A percentile compares a stretch with the other conserved stretches of the same genome.
Conservation (phyloP, 2,888 invertebrate genomes). For the Sinotaia quadrata region DNA sequence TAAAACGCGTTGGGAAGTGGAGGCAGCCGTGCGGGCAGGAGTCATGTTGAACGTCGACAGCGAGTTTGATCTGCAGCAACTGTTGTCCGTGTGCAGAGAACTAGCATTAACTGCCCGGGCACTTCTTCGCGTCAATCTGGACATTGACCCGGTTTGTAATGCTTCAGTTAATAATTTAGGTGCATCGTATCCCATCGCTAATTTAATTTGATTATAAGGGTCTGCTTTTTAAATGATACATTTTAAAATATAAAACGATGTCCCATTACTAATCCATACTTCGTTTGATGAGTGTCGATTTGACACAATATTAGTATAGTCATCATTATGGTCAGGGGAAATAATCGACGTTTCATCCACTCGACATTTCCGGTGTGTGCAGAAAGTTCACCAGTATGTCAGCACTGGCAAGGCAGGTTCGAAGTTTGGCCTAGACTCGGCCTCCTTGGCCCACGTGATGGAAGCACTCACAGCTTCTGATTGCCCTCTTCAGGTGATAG, state of each 20-base stretch:
- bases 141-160: constrained; percentile 60
- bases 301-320: too few species aligned
- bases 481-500: constrained; percentile 61
- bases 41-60: constrained; percentile 72
- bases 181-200: too few species aligned
- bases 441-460: constrained; percentile 55
- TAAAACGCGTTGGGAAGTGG: constrained; percentile 70
- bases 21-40: constrained; percentile 64
- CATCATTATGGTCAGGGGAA: too few species aligned
- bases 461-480: constrained; percentile 40
- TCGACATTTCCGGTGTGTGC: too few species aligned
- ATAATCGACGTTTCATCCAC: too few species aligned
- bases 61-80: constrained; percentile 68
- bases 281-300: too few species aligned
- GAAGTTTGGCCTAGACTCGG: constrained; percentile 70
- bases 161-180: too few species aligned
- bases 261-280: too few species aligned
- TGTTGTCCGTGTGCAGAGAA: constrained; percentile 52
- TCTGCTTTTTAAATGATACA: too few species aligned
- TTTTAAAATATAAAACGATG: too few species aligned
- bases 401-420: constrained; percentile 65
- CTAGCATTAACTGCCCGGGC: constrained; percentile 52
- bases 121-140: constrained; percentile 69
- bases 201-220: too few species aligned
- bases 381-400: constrained; percentile 68